These are phyloP conservation scores for Dascillus cervinus DNA, from an alignment of 2,888 invertebrate species.

Conservation along the genomic window DNA sequence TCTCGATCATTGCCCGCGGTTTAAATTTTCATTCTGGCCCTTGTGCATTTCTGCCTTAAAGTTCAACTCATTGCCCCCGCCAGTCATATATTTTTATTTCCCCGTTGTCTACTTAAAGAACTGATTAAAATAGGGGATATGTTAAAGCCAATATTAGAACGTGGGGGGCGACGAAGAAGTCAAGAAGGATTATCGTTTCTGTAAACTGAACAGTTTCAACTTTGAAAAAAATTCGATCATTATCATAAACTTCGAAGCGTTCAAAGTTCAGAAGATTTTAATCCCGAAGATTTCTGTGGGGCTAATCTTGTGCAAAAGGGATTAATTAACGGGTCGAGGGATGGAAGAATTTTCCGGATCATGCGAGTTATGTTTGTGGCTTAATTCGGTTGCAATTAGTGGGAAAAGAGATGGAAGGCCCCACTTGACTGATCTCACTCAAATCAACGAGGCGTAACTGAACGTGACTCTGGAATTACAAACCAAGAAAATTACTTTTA, in stretches of 20 bases:
- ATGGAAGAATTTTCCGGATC: conserved; percentile 27
- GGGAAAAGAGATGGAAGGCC: conserved; percentile 20
- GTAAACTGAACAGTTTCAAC: not conserved
- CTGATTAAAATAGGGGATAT: conserved; percentile 43
- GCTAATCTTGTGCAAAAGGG: conserved; percentile 19
- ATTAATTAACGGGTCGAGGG: conserved; percentile 28
- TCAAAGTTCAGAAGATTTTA: no score
- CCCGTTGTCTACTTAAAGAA: conserved; percentile 43
- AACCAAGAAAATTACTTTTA: conserved; percentile 17
- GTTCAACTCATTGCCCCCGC: conserved; percentile 24
- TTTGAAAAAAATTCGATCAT: no score
- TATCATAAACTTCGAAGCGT: no score
- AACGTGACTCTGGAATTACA: conserved; percentile 19
- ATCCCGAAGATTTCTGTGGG: no score
- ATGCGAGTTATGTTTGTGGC: conserved; percentile 26
- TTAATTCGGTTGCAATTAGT: conserved; percentile 23
- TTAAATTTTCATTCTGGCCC: conserved; percentile 20
- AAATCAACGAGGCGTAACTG: conserved; percentile 19
- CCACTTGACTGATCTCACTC: conserved; percentile 20
- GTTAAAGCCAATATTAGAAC: conserved; percentile 38
- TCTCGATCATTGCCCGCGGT: conserved; percentile 40
- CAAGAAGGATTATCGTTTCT: conserved; percentile 14
- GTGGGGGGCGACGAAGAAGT: conserved; percentile 20
- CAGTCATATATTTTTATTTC: conserved; percentile 43
- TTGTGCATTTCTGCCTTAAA: conserved; percentile 20